These are phyloP conservation scores for Sialis fuliginosa DNA, from an alignment of 2,888 invertebrate genomes.

Conservation along the genomic window DNA sequence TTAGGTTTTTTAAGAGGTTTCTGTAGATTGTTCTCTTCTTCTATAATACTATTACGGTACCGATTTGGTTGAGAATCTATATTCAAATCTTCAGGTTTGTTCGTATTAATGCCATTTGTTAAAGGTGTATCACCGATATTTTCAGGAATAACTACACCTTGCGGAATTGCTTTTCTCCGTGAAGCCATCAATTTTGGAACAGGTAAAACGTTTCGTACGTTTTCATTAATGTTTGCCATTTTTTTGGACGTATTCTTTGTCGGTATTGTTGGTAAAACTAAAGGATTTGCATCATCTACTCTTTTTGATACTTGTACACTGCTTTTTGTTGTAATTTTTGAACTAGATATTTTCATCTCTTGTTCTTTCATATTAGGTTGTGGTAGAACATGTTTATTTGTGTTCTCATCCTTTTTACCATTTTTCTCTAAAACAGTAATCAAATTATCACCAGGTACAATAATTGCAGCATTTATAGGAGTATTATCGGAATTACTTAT, in stretches of 20 bases:
- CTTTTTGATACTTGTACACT: constrained; percentile 5
- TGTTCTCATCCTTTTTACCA: constrained; percentile 7
- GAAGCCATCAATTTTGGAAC: constrained; percentile 12
- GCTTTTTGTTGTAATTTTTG: constrained; percentile 7
- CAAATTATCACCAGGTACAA: background rate
- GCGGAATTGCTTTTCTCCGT: constrained; percentile 10
- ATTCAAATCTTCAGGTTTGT: constrained; percentile 17
- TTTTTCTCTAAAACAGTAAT: background rate
- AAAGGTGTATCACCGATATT: constrained; percentile 12
- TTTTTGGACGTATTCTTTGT: constrained; percentile 9
- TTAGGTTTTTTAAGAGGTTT: constrained; percentile 5
- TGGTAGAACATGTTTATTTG: constrained; percentile 6
- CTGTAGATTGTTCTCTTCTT: constrained; percentile 6
- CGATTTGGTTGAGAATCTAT: constrained; percentile 11
- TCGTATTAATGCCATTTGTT: constrained; percentile 13
- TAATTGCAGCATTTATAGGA: constrained; percentile 1
- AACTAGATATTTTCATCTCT: constrained; percentile 5
- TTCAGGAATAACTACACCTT: constrained; percentile 23
- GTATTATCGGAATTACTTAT: constrained; percentile 7
- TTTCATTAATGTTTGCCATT: background rate
- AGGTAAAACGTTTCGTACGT: constrained; percentile 16
- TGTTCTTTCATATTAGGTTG: constrained; percentile 5
- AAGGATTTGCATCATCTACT: constrained; percentile 6
- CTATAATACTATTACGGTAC: constrained; percentile 7
- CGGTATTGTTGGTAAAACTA: constrained; percentile 8